Evolutionary conservation across 2,797 vertebrate genomes (phyloP).

Genomic region (Coluber constrictor): DNA sequence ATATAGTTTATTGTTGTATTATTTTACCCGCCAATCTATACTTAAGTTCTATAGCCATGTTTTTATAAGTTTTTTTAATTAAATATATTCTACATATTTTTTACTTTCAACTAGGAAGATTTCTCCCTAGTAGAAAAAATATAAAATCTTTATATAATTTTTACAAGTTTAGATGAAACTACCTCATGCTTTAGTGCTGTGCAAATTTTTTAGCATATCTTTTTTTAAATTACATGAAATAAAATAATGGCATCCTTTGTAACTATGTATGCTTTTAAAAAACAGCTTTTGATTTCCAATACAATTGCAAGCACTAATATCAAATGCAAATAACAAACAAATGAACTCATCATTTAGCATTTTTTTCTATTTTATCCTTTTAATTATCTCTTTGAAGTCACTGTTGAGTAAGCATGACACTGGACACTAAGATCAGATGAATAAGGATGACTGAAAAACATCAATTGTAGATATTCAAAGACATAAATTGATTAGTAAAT

Average conservation of each 20-base stretch:
- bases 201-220: conserved; percentile 84
- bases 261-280: conserved; percentile 68
- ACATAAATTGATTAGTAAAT: conserved; percentile 72
- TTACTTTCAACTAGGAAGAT: conserved; percentile 87
- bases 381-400: conserved; percentile 64
- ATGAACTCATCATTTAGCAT: conserved; percentile 70
- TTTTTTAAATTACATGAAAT: conserved; percentile 73
- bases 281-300: conserved; percentile 73
- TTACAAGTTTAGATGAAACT: conserved; percentile 85
- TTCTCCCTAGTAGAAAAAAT: conserved; percentile 91
- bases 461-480: conserved; percentile 74
- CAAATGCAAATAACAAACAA: conserved; percentile 77
- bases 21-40: conserved; percentile 93
- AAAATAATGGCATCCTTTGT: conserved; percentile 68
- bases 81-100: conserved; percentile 98
- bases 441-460: conserved; percentile 69
- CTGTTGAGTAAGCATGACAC: conserved; percentile 74
- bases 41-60: conserved; percentile 90
- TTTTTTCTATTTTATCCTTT: conserved; percentile 51
- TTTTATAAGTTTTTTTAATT: conserved; percentile 94
- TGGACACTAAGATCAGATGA: conserved; percentile 73
- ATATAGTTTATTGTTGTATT: conserved; percentile 83
- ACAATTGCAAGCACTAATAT: conserved; percentile 79
- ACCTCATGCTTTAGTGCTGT: conserved; percentile 92
- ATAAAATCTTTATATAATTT: conserved; percentile 87